Percentiles rank a stretch among this genome's conserved stretches.
These are phyloP conservation scores for Papilio xuthus DNA, from an alignment of 1,140 invertebrate species.

Conservation along the genomic window DNA sequence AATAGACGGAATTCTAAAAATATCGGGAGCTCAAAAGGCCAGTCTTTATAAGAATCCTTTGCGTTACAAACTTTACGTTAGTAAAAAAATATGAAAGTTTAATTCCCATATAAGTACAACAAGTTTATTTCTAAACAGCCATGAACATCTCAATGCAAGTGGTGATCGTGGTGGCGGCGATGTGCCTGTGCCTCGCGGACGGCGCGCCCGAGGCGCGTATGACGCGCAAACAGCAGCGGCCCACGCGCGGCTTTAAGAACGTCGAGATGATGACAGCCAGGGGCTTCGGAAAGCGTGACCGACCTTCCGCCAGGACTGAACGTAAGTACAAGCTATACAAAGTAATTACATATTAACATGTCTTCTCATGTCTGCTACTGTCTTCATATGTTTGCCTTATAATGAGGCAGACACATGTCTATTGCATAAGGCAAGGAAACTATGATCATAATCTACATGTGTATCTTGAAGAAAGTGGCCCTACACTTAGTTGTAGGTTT, in stretches of 20 bases:
- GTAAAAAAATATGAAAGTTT: too few relatives aligned
- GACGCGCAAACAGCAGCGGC: constrained; percentile 75
- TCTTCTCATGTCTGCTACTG: not conserved
- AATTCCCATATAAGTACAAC: not conserved
- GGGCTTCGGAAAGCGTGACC: constrained; percentile 81
- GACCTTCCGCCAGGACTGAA: constrained; percentile 61
- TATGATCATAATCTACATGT: not conserved
- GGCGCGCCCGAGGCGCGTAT: constrained; percentile 63
- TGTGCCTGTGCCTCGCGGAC: constrained; percentile 66
- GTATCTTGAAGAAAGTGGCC: not conserved
- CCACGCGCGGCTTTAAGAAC: constrained; percentile 83
- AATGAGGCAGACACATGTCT: not conserved
- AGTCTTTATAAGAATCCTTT: too few relatives aligned
- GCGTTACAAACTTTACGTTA: too few relatives aligned
- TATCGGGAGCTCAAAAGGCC: too few relatives aligned
- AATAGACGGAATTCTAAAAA: too few relatives aligned
- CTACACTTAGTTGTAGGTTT: not conserved
- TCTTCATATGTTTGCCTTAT: not conserved
- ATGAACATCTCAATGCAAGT: constrained; percentile 74
- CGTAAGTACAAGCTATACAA: constrained; percentile 57
- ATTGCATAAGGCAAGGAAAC: not conserved
- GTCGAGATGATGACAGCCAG: constrained; percentile 82
- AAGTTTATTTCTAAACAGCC: constrained; percentile 46
- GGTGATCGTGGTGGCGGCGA: constrained; percentile 59
- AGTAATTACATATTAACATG: not conserved